Evolutionary conservation across 2,797 vertebrate genomes (phyloP), one percentile per base, ranked within the genome.

Genomic region (Chaetophractus vellerosus): DNA sequence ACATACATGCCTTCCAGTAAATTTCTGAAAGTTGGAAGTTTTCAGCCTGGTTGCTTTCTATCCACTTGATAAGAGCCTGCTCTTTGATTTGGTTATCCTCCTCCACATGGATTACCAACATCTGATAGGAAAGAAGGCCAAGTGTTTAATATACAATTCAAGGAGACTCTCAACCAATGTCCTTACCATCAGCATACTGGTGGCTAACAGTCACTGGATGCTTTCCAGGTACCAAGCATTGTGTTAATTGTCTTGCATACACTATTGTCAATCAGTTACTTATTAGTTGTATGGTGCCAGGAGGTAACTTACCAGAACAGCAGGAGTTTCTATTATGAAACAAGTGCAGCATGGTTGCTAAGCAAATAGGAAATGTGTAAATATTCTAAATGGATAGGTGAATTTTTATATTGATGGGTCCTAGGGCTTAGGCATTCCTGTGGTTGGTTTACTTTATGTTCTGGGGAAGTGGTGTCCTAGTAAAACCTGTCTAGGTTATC

Each of bases 261-360:
- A 14, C 55, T 80, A 21, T 50, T 92, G 86, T 86, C 89, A n/a
- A 74, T 80, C 59, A 48, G 79, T 92, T 91, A 88, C 91, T 88
- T 87, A 61, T 84, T 90, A 68, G 61, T 71, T 28, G 79, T 85
- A 66, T 50, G 45, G 59, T 76, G 68, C 66, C 78, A 78, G 50
- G 45, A 76, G 79, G 52, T 91, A 74, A 84, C 80, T 84, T 90
- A 69, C 50, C 41, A 96, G 95, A 96, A 83, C 90, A 71, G 82
- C 72, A 86, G 86, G 85, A 86, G 15, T 59, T 93, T 90, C 69
- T 72, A 48, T 71, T 72, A 82, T 48, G 90, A 96, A 89, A 92
- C 16, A 4, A 61, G 57, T 72, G n/a, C 57, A 52, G 64, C 10
- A 61, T 69, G 72, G 86, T 92, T 87, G 83, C 76, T 68, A 94